Evolutionary conservation across 23 tunicate genomes (phyloP), one percentile per base, ranked within the genome.

Genomic region (Halocynthia aurantium): DNA sequence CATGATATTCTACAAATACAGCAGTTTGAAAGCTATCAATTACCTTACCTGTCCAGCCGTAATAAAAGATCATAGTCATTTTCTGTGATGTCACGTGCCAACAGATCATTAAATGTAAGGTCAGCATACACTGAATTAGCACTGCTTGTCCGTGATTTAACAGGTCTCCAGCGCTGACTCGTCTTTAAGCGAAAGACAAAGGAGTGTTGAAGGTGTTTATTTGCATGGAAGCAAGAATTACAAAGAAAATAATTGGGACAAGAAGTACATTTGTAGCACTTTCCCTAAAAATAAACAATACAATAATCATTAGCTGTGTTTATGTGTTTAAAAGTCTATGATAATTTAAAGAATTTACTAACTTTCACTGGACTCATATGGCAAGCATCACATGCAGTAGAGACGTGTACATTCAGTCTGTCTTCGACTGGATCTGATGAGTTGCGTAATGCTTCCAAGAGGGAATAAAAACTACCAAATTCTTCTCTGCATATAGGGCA

Each of bases 401-500:
- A 85, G 52, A 63, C 49, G 62, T 92, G 98, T 8, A 51, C n/a
- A 53, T 78, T 80, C 0, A 89, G 60, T 57, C 77, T 69, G 21
- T 81, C 75, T 22, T 22, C 52, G 40, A 52, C 51, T 13, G 69
- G 77, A 21, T 51, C 62, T 58, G 83, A 69, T 6, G 88, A 76
- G 71, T 80, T 92, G 17, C 83, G 78, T 52, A 68, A 86, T 68
- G 86, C 98, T 53, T 81, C 76, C 6, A 62, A 51, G 6, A 92
- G 66, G 52, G 76, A 20, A 7, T 54, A 50, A 19, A 50, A 71
- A 61, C 73, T 77, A 55, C 76, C 88, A 86, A 92, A 92, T 15
- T 82, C 87, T 22, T 83, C 91, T 62, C 98, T 81, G 56, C 98
- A 92, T 55, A 92, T 87, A 58, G 98, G 98, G 63, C 98, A 92